Conservation (phyloP, 2,113 vertebrate genomes). For the Dipodomys ordii region DNA sequence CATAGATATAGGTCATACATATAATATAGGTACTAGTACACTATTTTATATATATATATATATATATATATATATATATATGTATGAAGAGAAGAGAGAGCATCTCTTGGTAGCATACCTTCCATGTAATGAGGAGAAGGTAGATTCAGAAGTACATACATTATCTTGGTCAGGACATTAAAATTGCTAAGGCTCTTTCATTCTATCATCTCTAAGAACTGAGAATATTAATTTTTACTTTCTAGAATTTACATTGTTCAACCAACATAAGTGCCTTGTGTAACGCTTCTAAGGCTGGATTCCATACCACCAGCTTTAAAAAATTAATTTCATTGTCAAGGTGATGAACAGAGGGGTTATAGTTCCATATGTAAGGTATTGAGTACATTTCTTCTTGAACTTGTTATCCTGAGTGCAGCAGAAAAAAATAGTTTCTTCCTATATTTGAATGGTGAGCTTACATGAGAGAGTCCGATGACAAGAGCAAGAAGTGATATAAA, state of each 20-base stretch:
- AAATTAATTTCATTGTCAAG: no score
- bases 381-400: no score
- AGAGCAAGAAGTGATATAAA: constrained; percentile 5
- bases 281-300: constrained; percentile 17
- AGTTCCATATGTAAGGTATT: no score
- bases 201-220: background rate
- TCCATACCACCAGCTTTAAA: background rate
- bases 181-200: background rate
- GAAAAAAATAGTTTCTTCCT: background rate
- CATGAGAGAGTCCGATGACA: background rate
- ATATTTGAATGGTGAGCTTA: background rate
- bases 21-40: no score
- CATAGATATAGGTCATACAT: background rate
- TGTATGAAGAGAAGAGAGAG: no score
- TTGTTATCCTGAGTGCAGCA: background rate
- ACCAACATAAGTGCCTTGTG: constrained; percentile 13
- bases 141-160: background rate
- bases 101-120: background rate
- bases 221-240: constrained; percentile 6
- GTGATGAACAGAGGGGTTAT: no score
- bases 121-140: background rate
- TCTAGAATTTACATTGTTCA: constrained; percentile 49
- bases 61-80: no score
- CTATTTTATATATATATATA: no score
- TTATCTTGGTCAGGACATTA: background rate